A percentile compares a stretch with the other conserved stretches of the same genome.
phyloP scores from a whole-genome alignment of 2,888 invertebrate species.

The Macaria liturata region DNA sequence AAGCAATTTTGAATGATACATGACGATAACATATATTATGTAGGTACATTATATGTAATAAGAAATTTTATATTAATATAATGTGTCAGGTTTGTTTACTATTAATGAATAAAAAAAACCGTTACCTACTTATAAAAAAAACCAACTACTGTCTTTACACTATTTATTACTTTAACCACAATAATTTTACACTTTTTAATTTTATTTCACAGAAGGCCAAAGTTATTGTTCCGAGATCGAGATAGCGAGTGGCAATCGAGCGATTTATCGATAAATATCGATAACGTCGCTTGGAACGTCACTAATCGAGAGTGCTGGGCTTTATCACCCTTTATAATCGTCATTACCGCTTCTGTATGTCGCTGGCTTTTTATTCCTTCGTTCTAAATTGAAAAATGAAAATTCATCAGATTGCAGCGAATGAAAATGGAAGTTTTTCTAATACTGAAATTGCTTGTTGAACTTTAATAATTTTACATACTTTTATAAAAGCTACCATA shows the following conservation, averaged over 20 bases:
- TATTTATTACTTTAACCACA: slow-evolving; percentile 14
- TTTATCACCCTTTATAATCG: slow-evolving; percentile 76
- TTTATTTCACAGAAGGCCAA: slow-evolving; percentile 40
- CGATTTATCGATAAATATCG: slow-evolving; percentile 78
- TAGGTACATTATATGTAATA: too few species aligned
- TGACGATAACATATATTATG: too few species aligned
- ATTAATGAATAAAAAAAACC: too few species aligned
- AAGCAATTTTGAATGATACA: too few species aligned
- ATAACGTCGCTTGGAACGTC: slow-evolving; percentile 71
- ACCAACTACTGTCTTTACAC: background rate
- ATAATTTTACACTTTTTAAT: slow-evolving; percentile 35
- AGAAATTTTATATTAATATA: too few species aligned
- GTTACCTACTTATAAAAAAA: too few species aligned
- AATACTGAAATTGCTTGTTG: background rate
- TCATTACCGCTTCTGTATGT: slow-evolving; percentile 47
- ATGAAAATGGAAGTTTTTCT: slow-evolving; percentile 4
- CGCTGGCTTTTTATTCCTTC: slow-evolving; percentile 27
- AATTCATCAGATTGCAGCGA: slow-evolving; percentile 27
- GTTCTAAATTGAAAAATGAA: slow-evolving; percentile 35
- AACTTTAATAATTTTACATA: too few species aligned
- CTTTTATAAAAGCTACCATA: too few species aligned
- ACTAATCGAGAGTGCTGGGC: slow-evolving; percentile 69
- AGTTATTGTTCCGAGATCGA: slow-evolving; percentile 74
- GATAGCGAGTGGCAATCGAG: slow-evolving; percentile 65
- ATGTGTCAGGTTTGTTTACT: too few species aligned